Evolutionary conservation across 2,888 invertebrate species (phyloP).

Genomic region (Nowickia ferox): DNA sequence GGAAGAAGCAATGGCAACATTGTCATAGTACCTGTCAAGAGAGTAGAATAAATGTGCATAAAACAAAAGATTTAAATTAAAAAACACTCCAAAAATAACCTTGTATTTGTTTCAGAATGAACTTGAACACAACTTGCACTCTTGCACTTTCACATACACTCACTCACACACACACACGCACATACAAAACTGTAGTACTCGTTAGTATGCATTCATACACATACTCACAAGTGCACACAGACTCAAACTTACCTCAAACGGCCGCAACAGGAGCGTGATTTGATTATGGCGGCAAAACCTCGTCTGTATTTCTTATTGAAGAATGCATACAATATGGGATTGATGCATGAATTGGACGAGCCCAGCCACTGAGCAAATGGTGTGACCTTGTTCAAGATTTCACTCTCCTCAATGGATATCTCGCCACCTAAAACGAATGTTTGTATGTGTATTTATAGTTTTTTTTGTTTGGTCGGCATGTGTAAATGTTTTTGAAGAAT

Average conservation of each 20-base stretch:
- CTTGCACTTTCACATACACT: constrained; percentile 32
- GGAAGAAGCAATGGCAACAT: constrained; percentile 92
- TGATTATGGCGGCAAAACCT: constrained; percentile 94
- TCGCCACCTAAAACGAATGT: constrained; percentile 76
- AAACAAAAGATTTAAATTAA: constrained; percentile 43
- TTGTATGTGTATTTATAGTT: constrained; percentile 1
- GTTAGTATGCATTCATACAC: neutral
- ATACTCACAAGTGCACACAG: neutral
- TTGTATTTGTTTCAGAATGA: constrained; percentile 65
- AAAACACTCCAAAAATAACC: constrained; percentile 50
- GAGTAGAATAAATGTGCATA: constrained; percentile 8
- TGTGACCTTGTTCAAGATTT: constrained; percentile 90
- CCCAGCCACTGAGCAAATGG: constrained; percentile 97
- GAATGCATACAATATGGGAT: constrained; percentile 96
- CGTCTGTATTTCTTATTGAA: constrained; percentile 96
- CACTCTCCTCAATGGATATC: constrained; percentile 90
- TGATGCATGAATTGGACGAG: constrained; percentile 96
- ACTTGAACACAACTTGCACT: constrained; percentile 66
- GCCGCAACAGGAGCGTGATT: constrained; percentile 93
- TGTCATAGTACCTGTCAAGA: constrained; percentile 88
- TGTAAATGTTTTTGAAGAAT: constrained; percentile 28
- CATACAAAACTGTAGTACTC: no score
- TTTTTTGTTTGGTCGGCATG: constrained; percentile 26
- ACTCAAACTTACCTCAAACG: constrained; percentile 85
- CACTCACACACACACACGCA: neutral